Conservation (phyloP, 1,140 invertebrate species). For the Panagrolaimus sp. region DNA sequence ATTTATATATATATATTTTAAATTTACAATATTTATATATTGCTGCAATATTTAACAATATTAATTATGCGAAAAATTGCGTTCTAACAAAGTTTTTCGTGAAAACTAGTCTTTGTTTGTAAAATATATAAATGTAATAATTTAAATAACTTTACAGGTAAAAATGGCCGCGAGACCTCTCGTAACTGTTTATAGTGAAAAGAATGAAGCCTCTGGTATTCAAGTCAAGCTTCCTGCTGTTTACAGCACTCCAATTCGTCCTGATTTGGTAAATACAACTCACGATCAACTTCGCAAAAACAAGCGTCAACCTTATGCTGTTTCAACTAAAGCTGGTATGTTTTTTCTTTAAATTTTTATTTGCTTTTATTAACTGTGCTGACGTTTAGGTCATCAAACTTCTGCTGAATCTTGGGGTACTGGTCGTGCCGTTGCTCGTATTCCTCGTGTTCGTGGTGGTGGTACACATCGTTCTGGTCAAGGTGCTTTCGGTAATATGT, state of each 20-base stretch:
- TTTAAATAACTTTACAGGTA: too few relatives aligned
- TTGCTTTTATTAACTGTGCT: constrained; percentile 22
- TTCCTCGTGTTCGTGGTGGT: constrained; percentile 96
- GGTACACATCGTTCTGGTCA: constrained; percentile 99
- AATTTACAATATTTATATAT: too few relatives aligned
- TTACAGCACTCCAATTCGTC: constrained; percentile 92
- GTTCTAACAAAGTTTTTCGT: too few relatives aligned
- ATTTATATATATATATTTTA: too few relatives aligned
- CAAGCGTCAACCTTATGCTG: constrained; percentile 88
- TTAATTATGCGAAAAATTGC: too few relatives aligned
- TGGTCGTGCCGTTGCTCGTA: constrained; percentile 98
- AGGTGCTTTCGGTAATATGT: constrained; percentile 99
- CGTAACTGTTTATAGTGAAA: constrained; percentile 87
- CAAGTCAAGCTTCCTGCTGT: constrained; percentile 81
- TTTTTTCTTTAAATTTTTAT: constrained; percentile 32
- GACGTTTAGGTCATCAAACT: constrained; percentile 85
- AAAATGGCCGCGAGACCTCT: constrained; percentile 73
- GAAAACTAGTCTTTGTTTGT: too few relatives aligned
- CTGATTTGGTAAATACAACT: constrained; percentile 94
- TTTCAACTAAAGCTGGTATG: constrained; percentile 91
- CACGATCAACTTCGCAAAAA: constrained; percentile 94
- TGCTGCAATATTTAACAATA: too few relatives aligned
- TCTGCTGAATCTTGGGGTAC: constrained; percentile 99
- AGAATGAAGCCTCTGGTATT: constrained; percentile 75
- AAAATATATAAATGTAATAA: too few relatives aligned